Percentiles rank a stretch among this genome's conserved stretches.
phyloP scores from a whole-genome alignment of 2,113 vertebrate genomes.

The Amia ocellicauda region DNA sequence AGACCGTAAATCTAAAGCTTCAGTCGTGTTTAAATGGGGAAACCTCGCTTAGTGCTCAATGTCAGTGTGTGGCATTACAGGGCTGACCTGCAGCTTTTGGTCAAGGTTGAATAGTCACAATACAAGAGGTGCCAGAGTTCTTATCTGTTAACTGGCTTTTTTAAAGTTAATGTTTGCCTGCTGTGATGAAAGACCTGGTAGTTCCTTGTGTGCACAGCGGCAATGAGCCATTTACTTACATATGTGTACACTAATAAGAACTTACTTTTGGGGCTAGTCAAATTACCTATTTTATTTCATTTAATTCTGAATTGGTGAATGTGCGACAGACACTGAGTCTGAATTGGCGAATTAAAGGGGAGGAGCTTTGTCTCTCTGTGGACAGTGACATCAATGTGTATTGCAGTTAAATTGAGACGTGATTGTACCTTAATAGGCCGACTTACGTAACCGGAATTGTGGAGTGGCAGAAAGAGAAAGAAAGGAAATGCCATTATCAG shows the following conservation, averaged over 20 bases:
- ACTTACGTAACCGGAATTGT: no score
- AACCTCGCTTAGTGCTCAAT: not conserved
- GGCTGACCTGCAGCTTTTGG: constrained; percentile 42
- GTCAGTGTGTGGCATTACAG: constrained; percentile 8
- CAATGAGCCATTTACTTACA: not conserved
- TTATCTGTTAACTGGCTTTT: constrained; percentile 28
- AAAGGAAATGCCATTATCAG: no score
- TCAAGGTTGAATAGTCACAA: constrained; percentile 37
- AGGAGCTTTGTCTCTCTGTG: no score
- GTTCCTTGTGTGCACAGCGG: not conserved
- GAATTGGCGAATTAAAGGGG: no score
- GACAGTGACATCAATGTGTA: no score
- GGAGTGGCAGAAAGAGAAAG: no score
- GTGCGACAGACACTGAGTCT: no score
- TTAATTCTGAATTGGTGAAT: no score
- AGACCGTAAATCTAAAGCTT: no score
- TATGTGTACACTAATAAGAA: not conserved
- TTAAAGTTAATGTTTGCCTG: constrained; percentile 28
- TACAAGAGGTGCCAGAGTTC: constrained; percentile 12
- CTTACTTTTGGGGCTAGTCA: not conserved
- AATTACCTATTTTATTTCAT: constrained; percentile 32
- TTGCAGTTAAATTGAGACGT: no score
- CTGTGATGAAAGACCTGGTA: constrained; percentile 23
- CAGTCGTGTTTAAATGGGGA: no score
- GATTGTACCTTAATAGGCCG: no score